A percentile compares a stretch with the other conserved stretches of the same genome.
phyloP scores from a whole-genome alignment of 2,888 invertebrate species.

The Cloeon dipterum region DNA sequence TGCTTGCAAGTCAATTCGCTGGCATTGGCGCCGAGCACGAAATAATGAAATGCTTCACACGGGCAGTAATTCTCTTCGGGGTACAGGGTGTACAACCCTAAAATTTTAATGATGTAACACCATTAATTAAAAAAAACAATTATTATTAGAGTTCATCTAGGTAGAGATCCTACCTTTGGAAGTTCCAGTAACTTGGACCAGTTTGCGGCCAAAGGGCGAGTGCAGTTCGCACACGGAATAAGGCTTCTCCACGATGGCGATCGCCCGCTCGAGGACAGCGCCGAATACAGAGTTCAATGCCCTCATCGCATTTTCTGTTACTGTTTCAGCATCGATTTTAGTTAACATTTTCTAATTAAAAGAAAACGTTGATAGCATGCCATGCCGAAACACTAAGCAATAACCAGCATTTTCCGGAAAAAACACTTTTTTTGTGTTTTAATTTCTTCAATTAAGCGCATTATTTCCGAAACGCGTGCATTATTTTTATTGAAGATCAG shows the following conservation, averaged over 20 bases:
- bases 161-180: background rate
- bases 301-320: conserved; percentile 29
- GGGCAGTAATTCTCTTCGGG: conserved; percentile 40
- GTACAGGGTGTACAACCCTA: conserved; percentile 32
- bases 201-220: conserved; percentile 13
- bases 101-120: too few relatives aligned
- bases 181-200: conserved; percentile 3
- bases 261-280: conserved; percentile 27
- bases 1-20: conserved; percentile 38
- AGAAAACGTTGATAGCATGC: too few relatives aligned
- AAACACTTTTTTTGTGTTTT: too few relatives aligned
- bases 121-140: too few relatives aligned
- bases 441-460: too few relatives aligned
- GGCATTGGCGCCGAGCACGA: conserved; percentile 29
- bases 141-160: too few relatives aligned
- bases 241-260: conserved; percentile 35
- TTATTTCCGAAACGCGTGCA: too few relatives aligned
- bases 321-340: too few relatives aligned
- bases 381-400: too few relatives aligned
- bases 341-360: too few relatives aligned
- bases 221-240: conserved; percentile 22
- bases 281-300: conserved; percentile 34
- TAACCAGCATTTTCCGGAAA: too few relatives aligned
- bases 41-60: conserved; percentile 32
- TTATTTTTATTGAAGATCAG: too few relatives aligned